Percentiles rank a stretch among this genome's conserved stretches.
Evolutionary conservation across 2,797 vertebrate species (phyloP).

Genomic region (Myoxocephalus aenaeus): DNA sequence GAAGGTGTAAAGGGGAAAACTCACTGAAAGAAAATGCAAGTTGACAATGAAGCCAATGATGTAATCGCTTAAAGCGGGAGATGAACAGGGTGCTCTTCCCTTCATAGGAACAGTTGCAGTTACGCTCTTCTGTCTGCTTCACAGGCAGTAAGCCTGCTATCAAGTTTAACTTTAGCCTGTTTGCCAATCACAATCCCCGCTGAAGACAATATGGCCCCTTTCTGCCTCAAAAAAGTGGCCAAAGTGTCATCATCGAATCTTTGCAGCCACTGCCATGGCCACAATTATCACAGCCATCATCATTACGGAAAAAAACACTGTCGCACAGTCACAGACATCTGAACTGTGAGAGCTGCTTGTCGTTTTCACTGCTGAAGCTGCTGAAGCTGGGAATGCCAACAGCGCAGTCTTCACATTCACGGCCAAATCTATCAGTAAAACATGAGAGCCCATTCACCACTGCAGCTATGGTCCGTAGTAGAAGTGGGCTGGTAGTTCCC

Average conservation of each 20-base stretch:
- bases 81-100: background rate
- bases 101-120: background rate
- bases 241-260: slow-evolving; percentile 66
- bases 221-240: slow-evolving; percentile 56
- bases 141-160: slow-evolving; percentile 26
- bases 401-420: slow-evolving; percentile 25
- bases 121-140: slow-evolving; percentile 23
- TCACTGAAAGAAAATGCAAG: slow-evolving; percentile 9
- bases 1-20: background rate
- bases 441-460: slow-evolving; percentile 15
- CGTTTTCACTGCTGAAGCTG: slow-evolving; percentile 21
- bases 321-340: slow-evolving; percentile 32
- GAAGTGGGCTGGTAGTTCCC: slow-evolving; percentile 24
- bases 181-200: slow-evolving; percentile 54
- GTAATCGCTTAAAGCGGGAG: background rate
- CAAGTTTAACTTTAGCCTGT: slow-evolving; percentile 40
- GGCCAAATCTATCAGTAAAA: slow-evolving; percentile 33
- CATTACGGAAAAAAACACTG: slow-evolving; percentile 36
- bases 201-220: slow-evolving; percentile 47
- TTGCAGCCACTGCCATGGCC: slow-evolving; percentile 49
- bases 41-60: background rate
- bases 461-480: slow-evolving; percentile 2
- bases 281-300: slow-evolving; percentile 64
- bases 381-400: slow-evolving; percentile 30
- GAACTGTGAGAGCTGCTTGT: slow-evolving; percentile 38